Conservation (phyloP, 1,140 invertebrate species). For the Popillia japonica region DNA sequence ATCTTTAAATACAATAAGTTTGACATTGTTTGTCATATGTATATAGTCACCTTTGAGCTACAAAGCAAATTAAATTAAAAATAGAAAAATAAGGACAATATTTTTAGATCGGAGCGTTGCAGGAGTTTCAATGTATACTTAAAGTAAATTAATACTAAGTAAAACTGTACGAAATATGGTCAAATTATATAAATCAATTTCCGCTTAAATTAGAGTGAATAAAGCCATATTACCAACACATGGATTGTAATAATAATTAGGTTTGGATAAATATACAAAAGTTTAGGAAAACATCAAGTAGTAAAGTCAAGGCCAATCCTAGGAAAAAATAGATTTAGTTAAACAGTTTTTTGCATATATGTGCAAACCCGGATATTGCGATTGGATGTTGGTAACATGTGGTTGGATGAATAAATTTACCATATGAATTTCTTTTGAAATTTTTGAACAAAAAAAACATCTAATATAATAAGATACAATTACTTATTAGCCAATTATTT, state of each 20-base stretch:
- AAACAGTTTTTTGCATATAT: background rate
- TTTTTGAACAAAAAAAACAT: too few species aligned
- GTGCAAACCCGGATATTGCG: background rate
- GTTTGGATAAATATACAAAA: background rate
- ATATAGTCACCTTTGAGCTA: background rate
- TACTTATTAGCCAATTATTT: too few species aligned
- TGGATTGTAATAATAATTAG: background rate
- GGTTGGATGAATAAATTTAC: background rate
- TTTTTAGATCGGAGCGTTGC: background rate
- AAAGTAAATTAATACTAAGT: background rate
- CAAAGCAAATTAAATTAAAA: constrained; percentile 12
- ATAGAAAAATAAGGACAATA: constrained; percentile 20
- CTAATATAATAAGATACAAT: too few species aligned
- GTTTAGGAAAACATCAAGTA: background rate
- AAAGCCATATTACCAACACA: background rate
- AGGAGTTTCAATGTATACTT: background rate
- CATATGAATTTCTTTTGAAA: background rate
- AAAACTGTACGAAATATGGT: background rate
- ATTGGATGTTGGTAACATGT: background rate
- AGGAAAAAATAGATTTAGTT: background rate
- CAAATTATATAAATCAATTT: background rate
- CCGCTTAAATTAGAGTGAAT: background rate
- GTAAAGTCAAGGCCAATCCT: background rate
- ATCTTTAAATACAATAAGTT: background rate
- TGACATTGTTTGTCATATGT: background rate